Base-by-base conservation (phyloP, 2,113 vertebrate species). In the Stigmatopora nigra region DNA sequence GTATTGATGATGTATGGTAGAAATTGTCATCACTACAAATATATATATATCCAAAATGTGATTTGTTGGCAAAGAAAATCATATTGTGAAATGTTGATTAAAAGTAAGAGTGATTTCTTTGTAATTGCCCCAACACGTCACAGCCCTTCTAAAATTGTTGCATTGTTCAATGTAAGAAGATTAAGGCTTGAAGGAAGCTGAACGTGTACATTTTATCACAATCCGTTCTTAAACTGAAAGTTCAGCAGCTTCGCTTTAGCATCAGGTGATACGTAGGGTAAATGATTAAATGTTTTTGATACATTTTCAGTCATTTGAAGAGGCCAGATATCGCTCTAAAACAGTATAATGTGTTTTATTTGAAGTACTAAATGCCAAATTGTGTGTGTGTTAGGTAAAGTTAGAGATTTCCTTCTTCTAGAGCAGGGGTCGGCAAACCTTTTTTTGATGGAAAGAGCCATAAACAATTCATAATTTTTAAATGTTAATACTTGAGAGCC, bases 141-240 rank as follows among this genome's bases (percentile, higher is more conserved):
- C 38, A 44, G 59, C 59, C 41, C 59, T 20, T 13, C 7, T 66
- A 65, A 72, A 80, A 66, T 73, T 70, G 67, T 35, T 61, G 61
- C 38, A 62, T 78, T 79, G 72, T 79, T 86, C 49, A 64, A 44
- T 44, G 3, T 81, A 85, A 87, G 68, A 7, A 78, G 76, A 88
- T 89, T 87, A 81, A 25, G n/a, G 7, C 51, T 41, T 35, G 47
- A 52, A 31, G 20, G 61, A 47, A 65, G 72, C 64, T 81, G 57
- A 65, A 69, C 71, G 31, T 61, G 64, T 58, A 70, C 31, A 67
- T 77, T 68, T 80, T 72, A 65, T 49, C 14, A 56, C 38, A 68
- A 60, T 65, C 66, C 71, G 19, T 59, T 69, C 72, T 76, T 38
- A 75, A 46, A 19, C 64, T 25, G 45, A 15, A 69, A 58, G 55